Evolutionary conservation across 1,140 invertebrate genomes (phyloP), one percentile per base, ranked within the genome.

Genomic region (Scaptomyza pallida): DNA sequence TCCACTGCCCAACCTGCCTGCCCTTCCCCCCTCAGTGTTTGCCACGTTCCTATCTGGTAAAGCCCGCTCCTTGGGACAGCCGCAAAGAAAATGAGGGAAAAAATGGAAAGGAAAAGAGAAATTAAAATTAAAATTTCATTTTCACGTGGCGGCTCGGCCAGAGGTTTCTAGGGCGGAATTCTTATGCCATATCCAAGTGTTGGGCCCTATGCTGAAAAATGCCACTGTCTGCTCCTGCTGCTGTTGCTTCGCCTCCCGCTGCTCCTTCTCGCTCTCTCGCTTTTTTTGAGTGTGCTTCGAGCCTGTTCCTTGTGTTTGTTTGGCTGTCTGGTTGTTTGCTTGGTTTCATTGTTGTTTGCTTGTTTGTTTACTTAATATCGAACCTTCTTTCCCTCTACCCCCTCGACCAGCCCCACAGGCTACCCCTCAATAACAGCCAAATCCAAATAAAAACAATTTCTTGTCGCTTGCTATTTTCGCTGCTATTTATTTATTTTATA

Each of bases 81-180:
- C 48, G 23, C 62, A 45, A 37, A 33, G 16, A 16, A 50, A 47
- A 33, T 23, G 21, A 23, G 21, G 21, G 57, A 47, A 62, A 41
- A 23, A 69, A 64, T 41, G 33, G 40, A 72, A 67, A 68, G 63
- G 23, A 19, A 33, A n/a, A 21, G 6, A 64, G 8, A 43, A 16
- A 70, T 71, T 72, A 79, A 85, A 86, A 78, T 75, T 78, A 72
- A 86, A 88, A 74, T 86, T 86, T 86, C 70, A 88, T 86, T 86
- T 88, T 72, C 71, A 41, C 74, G 44, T 57, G 47, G 15, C 8
- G 37, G 21, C 40, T 61, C 44, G 16, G 57, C 41, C 45, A 21
- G 48, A 63, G 65, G 41, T 33, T 37, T 41, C 57, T 23, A 19
- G 17, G 45, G 21, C 41, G 33, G 12, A n/a, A n/a, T 16, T 13